These are phyloP conservation scores for Bombyx mandarina DNA, from an alignment of 1,140 invertebrate genomes.

Conservation along the genomic window DNA sequence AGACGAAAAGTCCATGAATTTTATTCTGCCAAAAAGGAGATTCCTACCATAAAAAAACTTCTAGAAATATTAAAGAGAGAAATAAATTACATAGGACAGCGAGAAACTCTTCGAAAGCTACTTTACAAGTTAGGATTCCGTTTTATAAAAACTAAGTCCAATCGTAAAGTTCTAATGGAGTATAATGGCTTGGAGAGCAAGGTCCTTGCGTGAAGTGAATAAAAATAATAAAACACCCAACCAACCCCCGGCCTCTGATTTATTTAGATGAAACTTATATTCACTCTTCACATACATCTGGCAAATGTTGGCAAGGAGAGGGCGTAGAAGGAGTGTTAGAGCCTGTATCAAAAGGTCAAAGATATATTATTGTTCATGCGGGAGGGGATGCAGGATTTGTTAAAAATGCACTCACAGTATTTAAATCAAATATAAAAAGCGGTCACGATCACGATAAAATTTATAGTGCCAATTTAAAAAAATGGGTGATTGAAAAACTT, in stretches of 20 bases:
- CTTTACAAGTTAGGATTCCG: constrained; percentile 4
- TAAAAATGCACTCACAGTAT: constrained; percentile 12
- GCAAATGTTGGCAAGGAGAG: constrained; percentile 10
- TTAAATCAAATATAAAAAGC: constrained; percentile 16
- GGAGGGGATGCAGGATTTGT: constrained; percentile 12
- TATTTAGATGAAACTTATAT: constrained; percentile 16
- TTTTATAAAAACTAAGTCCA: constrained; percentile 4
- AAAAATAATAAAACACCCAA: constrained; percentile 2
- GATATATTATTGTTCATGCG: constrained; percentile 16
- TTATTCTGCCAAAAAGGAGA: constrained; percentile 4
- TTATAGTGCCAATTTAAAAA: constrained; percentile 12
- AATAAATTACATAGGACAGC: constrained; percentile 1
- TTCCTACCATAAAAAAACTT: constrained; percentile 1
- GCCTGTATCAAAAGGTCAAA: constrained; percentile 15
- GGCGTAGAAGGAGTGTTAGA: constrained; percentile 12
- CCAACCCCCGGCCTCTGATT: neutral
- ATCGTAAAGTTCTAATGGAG: constrained; percentile 5
- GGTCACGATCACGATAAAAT: constrained; percentile 10
- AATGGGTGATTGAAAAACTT: constrained; percentile 10
- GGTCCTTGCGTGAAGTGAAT: constrained; percentile 3
- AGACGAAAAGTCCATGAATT: constrained; percentile 2
- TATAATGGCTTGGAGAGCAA: constrained; percentile 6
- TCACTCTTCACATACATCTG: constrained; percentile 14
- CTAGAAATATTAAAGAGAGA: constrained; percentile 2
- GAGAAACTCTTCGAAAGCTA: constrained; percentile 6